phyloP scores from a whole-genome alignment of 2,113 vertebrate genomes.

The Laticauda colubrina region DNA sequence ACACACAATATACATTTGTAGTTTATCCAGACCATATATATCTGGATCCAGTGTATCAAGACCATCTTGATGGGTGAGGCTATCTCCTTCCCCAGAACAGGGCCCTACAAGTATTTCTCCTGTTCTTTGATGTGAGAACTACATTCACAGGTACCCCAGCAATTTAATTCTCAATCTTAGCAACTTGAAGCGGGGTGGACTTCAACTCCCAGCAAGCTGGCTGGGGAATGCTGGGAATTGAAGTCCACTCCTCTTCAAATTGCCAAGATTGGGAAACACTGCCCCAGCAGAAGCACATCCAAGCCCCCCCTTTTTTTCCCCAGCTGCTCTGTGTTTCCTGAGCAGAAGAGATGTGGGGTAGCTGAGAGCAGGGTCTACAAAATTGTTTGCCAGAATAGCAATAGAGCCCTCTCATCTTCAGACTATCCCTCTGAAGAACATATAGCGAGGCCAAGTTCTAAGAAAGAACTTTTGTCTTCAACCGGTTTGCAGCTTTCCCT shows the following conservation, averaged over 20 bases:
- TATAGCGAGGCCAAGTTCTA: background rate
- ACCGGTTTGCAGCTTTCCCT: background rate
- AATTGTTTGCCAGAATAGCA: background rate
- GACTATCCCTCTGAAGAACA: background rate
- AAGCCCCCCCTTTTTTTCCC: rapidly evolving
- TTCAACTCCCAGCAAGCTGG: background rate
- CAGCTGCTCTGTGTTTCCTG: background rate
- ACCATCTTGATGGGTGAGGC: background rate
- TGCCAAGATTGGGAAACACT: too few species aligned
- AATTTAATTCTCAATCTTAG: background rate
- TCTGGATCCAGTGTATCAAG: background rate
- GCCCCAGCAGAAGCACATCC: background rate
- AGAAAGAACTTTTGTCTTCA: background rate
- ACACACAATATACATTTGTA: background rate
- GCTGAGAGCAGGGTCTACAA: background rate
- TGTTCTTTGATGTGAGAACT: background rate
- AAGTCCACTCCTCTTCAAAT: too few species aligned
- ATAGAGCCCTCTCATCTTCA: background rate
- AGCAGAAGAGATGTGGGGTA: background rate
- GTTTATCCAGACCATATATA: background rate
- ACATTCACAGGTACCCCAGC: background rate
- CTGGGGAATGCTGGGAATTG: background rate
- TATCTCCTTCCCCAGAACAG: background rate
- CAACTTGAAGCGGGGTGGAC: background rate
- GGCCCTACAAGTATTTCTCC: background rate